phyloP scores from a whole-genome alignment of 1,140 invertebrate species.

The Cotesia glomerata region DNA sequence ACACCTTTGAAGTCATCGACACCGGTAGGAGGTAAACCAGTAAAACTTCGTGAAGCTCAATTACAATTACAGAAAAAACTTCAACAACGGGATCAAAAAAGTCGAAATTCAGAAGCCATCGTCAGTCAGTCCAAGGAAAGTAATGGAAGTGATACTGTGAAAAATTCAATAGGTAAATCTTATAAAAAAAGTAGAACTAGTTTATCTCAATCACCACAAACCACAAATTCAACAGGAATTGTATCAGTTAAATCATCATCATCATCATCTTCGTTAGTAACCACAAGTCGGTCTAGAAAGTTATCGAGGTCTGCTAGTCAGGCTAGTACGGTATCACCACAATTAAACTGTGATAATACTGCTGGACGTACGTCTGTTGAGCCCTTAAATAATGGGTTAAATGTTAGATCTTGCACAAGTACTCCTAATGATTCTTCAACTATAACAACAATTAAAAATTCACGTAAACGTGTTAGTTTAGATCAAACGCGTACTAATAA shows the following conservation, averaged over 20 bases:
- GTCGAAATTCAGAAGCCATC: slow-evolving; percentile 72
- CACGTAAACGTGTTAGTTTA: slow-evolving; percentile 53
- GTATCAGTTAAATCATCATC: slow-evolving; percentile 12
- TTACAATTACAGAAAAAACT: slow-evolving; percentile 72
- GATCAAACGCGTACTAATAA: slow-evolving; percentile 37
- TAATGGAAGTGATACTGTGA: slow-evolving; percentile 45
- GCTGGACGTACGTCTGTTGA: slow-evolving; percentile 49
- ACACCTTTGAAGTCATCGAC: slow-evolving; percentile 51
- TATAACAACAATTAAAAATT: slow-evolving; percentile 44
- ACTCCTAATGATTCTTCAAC: slow-evolving; percentile 13
- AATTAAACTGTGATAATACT: slow-evolving; percentile 61
- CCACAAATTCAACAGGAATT: neutral
- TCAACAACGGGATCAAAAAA: slow-evolving; percentile 71
- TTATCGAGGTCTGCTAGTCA: slow-evolving; percentile 46
- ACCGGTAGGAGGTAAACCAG: slow-evolving; percentile 50
- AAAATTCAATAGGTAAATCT: slow-evolving; percentile 33
- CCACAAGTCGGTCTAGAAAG: slow-evolving; percentile 40
- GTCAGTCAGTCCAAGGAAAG: slow-evolving; percentile 44
- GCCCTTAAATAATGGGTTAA: slow-evolving; percentile 39
- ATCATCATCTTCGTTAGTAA: slow-evolving; percentile 15
- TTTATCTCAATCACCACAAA: slow-evolving; percentile 47
- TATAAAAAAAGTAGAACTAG: slow-evolving; percentile 52
- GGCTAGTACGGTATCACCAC: slow-evolving; percentile 48
- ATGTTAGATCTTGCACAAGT: slow-evolving; percentile 21
- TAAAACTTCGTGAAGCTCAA: slow-evolving; percentile 69